Evolutionary conservation across 2,888 invertebrate species (phyloP).

Genomic region (Harpalus rubripes): DNA sequence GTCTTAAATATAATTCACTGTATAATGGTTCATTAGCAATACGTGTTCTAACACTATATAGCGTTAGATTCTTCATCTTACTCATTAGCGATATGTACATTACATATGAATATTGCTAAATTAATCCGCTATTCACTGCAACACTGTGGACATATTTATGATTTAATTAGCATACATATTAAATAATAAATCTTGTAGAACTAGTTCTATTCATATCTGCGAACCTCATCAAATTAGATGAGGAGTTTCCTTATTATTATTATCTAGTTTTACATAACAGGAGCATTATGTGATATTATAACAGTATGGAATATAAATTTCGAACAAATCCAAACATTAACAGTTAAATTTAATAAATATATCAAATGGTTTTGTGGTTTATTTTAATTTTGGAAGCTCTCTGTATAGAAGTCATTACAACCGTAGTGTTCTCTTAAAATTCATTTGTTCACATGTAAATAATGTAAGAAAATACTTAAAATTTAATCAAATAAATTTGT

Average conservation of each 20-base stretch:
- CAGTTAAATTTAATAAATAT: too few species aligned
- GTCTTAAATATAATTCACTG: neutral
- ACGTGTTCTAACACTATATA: neutral
- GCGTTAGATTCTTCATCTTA: neutral
- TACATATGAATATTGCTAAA: neutral
- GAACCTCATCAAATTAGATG: neutral
- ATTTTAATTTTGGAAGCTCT: too few species aligned
- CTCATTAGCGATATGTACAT: neutral
- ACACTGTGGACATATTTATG: constrained; percentile 5
- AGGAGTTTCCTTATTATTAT: constrained; percentile 3
- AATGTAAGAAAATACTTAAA: too few species aligned
- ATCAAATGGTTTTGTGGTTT: too few species aligned
- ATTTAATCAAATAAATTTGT: too few species aligned
- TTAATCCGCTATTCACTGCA: neutral
- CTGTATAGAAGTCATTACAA: too few species aligned
- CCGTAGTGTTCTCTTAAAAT: too few species aligned
- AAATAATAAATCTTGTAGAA: constrained; percentile 4
- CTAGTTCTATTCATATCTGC: constrained; percentile 1
- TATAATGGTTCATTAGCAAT: constrained; percentile 3
- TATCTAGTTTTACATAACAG: neutral
- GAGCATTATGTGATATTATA: constrained; percentile 1
- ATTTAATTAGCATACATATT: constrained; percentile 4
- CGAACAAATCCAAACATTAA: neutral
- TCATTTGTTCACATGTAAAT: too few species aligned
- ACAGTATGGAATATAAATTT: neutral